Percentiles rank a stretch among this genome's conserved stretches.
Conservation (phyloP, 2,888 invertebrate species). For the Ochropleura leucogaster region DNA sequence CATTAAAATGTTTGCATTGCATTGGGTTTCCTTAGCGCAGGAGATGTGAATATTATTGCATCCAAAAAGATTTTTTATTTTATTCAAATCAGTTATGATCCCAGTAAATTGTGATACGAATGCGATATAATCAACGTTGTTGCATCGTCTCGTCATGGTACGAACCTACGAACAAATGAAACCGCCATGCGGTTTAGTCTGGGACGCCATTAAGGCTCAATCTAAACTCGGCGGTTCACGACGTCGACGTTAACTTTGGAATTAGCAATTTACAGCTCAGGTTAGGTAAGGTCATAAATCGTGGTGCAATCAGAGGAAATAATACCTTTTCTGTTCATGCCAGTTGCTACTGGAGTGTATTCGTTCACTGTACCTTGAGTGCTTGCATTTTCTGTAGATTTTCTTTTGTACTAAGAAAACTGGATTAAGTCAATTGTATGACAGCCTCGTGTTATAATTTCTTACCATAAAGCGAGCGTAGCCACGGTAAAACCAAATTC, state of each 20-base stretch:
- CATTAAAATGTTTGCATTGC: too few species aligned
- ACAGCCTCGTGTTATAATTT: too few species aligned
- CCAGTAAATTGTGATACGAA: neutral
- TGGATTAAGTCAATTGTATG: neutral
- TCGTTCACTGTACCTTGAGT: neutral
- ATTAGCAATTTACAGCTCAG: slow-evolving; percentile 48
- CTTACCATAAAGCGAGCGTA: too few species aligned
- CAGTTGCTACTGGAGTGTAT: neutral
- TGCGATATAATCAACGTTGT: slow-evolving; percentile 11
- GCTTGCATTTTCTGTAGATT: neutral
- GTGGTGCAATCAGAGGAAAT: slow-evolving; percentile 27
- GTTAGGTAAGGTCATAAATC: slow-evolving; percentile 25
- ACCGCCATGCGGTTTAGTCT: slow-evolving; percentile 45
- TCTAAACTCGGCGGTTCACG: slow-evolving; percentile 23
- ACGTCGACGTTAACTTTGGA: slow-evolving; percentile 29
- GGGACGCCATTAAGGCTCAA: slow-evolving; percentile 41
- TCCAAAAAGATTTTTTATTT: too few species aligned
- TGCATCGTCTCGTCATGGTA: slow-evolving; percentile 44
- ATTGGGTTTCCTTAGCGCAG: too few species aligned
- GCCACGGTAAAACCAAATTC: too few species aligned
- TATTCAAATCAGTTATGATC: neutral
- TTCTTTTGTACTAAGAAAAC: neutral
- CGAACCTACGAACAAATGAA: slow-evolving; percentile 44
- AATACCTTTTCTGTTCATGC: slow-evolving; percentile 1
- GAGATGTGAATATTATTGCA: too few species aligned